Evolutionary conservation across 2,797 vertebrate genomes (phyloP).

Genomic region (Enteromius argenteus): DNA sequence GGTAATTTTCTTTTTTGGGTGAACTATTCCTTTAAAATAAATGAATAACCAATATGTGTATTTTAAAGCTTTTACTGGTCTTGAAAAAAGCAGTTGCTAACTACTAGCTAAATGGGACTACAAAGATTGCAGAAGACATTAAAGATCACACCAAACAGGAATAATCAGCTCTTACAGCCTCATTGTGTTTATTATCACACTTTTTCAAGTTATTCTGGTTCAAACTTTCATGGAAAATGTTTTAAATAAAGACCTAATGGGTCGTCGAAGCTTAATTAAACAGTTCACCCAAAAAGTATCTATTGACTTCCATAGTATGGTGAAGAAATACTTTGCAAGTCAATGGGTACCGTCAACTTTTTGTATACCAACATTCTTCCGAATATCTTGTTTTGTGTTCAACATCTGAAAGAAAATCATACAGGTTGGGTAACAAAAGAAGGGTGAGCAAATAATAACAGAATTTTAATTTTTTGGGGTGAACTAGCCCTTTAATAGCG

Average conservation of each 20-base stretch:
- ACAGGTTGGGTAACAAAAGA: neutral
- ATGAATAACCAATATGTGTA: neutral
- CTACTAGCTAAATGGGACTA: neutral
- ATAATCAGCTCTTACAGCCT: neutral
- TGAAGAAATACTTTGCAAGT: neutral
- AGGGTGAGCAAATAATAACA: neutral
- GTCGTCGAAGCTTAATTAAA: neutral
- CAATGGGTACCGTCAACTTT: neutral
- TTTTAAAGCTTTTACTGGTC: neutral
- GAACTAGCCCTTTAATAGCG: neutral
- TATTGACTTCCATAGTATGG: neutral
- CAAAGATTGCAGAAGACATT: neutral
- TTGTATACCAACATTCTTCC: neutral
- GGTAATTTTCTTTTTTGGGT: too few relatives aligned
- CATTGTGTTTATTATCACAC: neutral
- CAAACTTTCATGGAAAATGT: neutral
- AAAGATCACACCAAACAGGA: neutral
- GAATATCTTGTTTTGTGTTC: neutral
- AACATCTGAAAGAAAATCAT: neutral
- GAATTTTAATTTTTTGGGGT: neutral
- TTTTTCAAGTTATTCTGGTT: neutral
- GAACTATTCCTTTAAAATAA: neutral
- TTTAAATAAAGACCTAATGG: neutral
- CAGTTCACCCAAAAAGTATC: neutral
- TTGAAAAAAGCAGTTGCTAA: neutral